Percentiles rank a stretch among this genome's conserved stretches.
phyloP scores from a whole-genome alignment of 1,140 invertebrate species.

The Pomacea maculata region DNA sequence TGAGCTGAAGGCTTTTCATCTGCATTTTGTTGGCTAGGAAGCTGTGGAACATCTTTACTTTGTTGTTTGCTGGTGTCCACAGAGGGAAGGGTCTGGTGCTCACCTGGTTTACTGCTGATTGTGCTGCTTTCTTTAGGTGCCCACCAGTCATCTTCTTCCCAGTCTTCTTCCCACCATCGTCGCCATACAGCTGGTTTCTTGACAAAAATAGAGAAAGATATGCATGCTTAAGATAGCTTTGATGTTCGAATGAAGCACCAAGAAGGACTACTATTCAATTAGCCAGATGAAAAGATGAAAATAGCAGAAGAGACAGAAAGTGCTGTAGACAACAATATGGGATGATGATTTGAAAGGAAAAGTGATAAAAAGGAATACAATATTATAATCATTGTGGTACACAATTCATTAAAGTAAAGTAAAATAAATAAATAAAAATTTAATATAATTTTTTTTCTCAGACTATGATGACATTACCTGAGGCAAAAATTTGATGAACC shows the following conservation, averaged over 20 bases:
- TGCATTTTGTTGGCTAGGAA: neutral
- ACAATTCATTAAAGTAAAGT: neutral
- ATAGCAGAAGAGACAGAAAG: neutral
- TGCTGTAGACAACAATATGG: neutral
- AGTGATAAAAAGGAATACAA: neutral
- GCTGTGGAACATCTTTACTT: neutral
- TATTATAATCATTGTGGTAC: neutral
- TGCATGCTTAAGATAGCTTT: neutral
- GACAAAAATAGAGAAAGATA: neutral
- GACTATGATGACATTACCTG: too few species aligned
- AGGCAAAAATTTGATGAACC: neutral
- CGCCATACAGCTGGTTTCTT: constrained; percentile 8
- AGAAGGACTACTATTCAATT: neutral
- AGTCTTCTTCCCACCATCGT: constrained; percentile 20
- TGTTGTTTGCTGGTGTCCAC: neutral
- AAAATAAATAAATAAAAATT: neutral
- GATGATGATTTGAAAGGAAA: neutral
- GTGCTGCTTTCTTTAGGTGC: constrained; percentile 5
- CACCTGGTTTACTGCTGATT: constrained; percentile 16
- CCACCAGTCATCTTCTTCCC: constrained; percentile 20
- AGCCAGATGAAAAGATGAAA: neutral
- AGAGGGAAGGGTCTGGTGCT: neutral
- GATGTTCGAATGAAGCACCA: neutral
- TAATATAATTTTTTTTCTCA: too few species aligned
- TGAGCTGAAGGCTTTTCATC: neutral